Conservation (phyloP, 2,113 vertebrate species). For the Brachionichthys hirsutus region DNA sequence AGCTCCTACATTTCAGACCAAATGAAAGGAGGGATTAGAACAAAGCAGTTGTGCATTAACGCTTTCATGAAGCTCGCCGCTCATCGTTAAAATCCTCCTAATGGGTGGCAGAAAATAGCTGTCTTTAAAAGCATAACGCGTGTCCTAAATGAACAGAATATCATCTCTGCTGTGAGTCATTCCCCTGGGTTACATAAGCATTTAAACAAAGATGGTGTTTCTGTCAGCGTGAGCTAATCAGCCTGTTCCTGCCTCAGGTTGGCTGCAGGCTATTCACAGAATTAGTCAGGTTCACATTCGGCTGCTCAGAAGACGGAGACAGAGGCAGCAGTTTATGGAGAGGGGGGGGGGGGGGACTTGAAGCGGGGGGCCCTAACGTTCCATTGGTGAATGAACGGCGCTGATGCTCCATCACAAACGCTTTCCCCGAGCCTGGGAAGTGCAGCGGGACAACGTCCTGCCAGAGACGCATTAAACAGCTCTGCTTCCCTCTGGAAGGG, state of each 20-base stretch:
- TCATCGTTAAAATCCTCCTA: neutral
- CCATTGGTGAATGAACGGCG: constrained; percentile 41
- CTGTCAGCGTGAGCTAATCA: constrained; percentile 27
- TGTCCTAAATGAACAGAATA: neutral
- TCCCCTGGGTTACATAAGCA: constrained; percentile 1
- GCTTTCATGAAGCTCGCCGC: neutral
- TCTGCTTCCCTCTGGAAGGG: no score
- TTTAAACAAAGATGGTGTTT: constrained; percentile 22
- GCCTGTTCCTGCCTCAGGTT: constrained; percentile 39
- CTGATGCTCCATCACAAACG: constrained; percentile 52
- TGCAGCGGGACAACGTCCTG: constrained; percentile 19
- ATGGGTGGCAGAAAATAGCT: neutral
- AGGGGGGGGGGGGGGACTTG: constrained; percentile 19
- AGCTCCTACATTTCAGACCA: constrained; percentile 16
- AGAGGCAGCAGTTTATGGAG: no score
- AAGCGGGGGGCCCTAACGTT: constrained; percentile 33
- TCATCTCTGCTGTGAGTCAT: neutral
- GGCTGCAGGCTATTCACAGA: constrained; percentile 43
- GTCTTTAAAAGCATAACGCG: neutral
- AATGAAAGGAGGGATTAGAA: constrained; percentile 34
- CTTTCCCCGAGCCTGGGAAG: constrained; percentile 16
- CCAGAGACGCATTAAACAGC: constrained; percentile 28
- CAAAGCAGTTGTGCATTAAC: constrained; percentile 2
- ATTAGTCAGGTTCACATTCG: constrained; percentile 55
- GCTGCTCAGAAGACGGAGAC: constrained; percentile 2